Conservation (phyloP, 2,888 invertebrate species). For the Platycnemis pennipes region DNA sequence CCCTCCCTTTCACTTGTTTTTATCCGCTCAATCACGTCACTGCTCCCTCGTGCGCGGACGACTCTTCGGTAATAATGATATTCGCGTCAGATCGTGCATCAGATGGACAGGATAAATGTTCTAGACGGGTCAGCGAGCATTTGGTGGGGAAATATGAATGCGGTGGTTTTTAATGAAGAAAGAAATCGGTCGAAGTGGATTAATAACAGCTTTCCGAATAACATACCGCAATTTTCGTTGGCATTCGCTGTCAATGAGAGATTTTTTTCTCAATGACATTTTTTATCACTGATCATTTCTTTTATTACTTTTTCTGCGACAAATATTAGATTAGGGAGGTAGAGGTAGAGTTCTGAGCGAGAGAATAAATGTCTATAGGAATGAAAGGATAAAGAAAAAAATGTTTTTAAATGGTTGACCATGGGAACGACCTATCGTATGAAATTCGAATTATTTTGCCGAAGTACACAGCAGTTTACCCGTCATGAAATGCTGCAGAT, state of each 20-base stretch:
- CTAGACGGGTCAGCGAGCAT: not conserved
- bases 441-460: not conserved
- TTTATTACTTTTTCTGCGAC: not conserved
- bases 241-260: not conserved
- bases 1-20: not conserved
- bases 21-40: not conserved
- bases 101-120: not conserved
- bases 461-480: too few species aligned
- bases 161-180: not conserved
- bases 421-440: not conserved
- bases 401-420: too few species aligned
- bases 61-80: not conserved
- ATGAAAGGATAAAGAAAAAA: too few species aligned
- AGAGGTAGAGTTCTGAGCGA: too few species aligned
- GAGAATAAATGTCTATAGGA: too few species aligned
- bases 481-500: not conserved
- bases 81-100: not conserved
- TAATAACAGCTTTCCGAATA: not conserved
- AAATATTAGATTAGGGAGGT: too few species aligned
- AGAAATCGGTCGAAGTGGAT: not conserved
- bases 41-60: not conserved
- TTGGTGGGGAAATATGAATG: not conserved
- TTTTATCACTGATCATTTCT: not conserved
- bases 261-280: not conserved
- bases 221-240: not conserved